Evolutionary conservation across 2,113 vertebrate genomes (phyloP).

Genomic region (Arizona elegans): DNA sequence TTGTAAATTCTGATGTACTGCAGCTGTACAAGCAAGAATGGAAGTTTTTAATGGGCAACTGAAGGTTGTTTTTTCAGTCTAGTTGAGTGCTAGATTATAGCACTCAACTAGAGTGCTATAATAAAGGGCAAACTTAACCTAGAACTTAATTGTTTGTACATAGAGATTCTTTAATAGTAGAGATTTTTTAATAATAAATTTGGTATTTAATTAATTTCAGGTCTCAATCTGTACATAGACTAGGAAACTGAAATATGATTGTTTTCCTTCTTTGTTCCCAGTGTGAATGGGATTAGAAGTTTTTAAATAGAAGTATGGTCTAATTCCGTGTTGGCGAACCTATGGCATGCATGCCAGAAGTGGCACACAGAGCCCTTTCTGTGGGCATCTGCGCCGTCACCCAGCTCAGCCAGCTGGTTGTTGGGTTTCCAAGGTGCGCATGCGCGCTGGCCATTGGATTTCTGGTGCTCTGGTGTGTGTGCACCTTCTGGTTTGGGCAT

Average conservation of each 20-base stretch:
- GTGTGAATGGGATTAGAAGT: background rate
- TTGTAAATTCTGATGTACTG: slow-evolving; percentile 23
- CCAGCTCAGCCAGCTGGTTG: too few relatives aligned
- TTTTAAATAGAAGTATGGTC: background rate
- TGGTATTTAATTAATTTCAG: background rate
- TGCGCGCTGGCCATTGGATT: too few relatives aligned
- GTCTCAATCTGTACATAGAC: background rate
- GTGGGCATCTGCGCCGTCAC: too few relatives aligned
- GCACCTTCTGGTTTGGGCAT: too few relatives aligned
- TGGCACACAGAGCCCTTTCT: too few relatives aligned
- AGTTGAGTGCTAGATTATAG: background rate
- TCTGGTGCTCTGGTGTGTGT: too few relatives aligned
- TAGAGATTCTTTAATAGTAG: background rate
- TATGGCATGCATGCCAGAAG: too few relatives aligned
- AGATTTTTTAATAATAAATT: background rate
- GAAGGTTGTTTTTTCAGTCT: background rate
- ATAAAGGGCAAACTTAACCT: background rate
- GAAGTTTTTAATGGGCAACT: slow-evolving; percentile 1
- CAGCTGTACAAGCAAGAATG: slow-evolving; percentile 19
- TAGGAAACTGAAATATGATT: background rate
- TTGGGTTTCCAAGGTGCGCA: too few relatives aligned
- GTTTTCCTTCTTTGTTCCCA: background rate
- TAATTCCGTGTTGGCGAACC: background rate
- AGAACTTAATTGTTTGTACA: background rate
- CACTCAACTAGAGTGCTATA: background rate